Evolutionary conservation across 53 echinoderm and acorn worm species (phyloP).

Genomic region (Echinometra lucunter): DNA sequence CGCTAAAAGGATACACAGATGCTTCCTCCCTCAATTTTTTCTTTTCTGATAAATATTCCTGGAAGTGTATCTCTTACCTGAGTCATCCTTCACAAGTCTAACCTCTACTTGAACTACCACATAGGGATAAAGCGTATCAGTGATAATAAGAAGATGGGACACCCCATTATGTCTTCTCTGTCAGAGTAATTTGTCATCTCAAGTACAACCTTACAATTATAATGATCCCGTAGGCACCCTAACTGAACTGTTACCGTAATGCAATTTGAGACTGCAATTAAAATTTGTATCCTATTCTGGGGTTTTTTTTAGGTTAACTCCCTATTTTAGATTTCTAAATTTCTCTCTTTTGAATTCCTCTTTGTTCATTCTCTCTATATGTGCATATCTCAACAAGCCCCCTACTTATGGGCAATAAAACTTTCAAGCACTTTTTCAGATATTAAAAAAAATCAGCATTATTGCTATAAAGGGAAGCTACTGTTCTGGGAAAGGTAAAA

Average conservation of each 20-base stretch:
- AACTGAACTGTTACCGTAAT: neutral
- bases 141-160: constrained; percentile 50
- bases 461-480: too few species aligned
- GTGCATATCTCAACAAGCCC: neutral
- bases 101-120: constrained; percentile 50
- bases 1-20: neutral
- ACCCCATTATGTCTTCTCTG: constrained; percentile 21
- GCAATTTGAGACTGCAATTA: neutral
- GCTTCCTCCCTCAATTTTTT: neutral
- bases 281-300: neutral
- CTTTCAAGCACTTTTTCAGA: too few species aligned
- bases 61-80: neutral
- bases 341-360: neutral
- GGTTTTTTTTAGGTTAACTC: neutral
- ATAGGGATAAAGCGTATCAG: constrained; percentile 29
- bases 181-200: constrained; percentile 29
- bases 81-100: neutral
- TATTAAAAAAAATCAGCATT: too few species aligned
- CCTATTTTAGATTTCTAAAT: neutral
- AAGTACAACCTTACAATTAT: neutral
- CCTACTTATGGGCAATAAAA: too few species aligned
- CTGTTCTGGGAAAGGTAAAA: too few species aligned
- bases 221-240: neutral
- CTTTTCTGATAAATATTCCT: neutral
- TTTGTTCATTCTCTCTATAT: neutral